A percentile compares a stretch with the other conserved stretches of the same genome.
Conservation (phyloP, 1,140 invertebrate species). For the Maniola jurtina region DNA sequence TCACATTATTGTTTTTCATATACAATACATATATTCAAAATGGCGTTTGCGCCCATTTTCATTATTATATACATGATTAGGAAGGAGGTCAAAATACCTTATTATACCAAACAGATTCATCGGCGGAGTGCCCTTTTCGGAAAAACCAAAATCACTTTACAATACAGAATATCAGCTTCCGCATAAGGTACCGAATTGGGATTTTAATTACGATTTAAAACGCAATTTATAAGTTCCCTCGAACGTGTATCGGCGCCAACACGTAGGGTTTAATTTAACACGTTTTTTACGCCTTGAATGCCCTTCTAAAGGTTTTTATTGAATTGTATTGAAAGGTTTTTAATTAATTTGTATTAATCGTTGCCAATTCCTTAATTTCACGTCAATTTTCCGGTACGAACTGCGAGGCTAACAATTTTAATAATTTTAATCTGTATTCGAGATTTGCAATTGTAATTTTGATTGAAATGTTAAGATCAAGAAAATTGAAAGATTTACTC, state of each 20-base stretch:
- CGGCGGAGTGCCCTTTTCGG: too few relatives aligned
- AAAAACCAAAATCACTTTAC: too few relatives aligned
- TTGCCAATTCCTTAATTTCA: background rate
- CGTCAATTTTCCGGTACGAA: background rate
- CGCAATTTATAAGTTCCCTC: background rate
- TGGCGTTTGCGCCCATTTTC: too few relatives aligned
- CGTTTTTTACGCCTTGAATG: background rate
- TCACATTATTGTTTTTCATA: background rate
- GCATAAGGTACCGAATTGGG: background rate
- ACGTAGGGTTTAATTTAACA: background rate
- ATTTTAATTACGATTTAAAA: background rate
- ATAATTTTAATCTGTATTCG: background rate
- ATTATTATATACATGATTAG: too few relatives aligned
- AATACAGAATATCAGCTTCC: too few relatives aligned
- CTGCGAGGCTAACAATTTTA: background rate
- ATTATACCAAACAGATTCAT: too few relatives aligned
- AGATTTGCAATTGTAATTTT: too few relatives aligned
- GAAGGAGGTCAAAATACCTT: too few relatives aligned
- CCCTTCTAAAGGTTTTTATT: constrained; percentile 2
- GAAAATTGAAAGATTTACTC: too few relatives aligned
- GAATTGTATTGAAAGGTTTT: background rate
- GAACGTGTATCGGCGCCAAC: background rate
- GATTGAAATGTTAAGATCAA: too few relatives aligned
- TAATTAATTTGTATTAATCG: constrained; percentile 1
- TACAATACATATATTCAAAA: too few relatives aligned